phyloP scores from a whole-genome alignment of 2,113 vertebrate genomes.

The Psittacara wagleri region DNA sequence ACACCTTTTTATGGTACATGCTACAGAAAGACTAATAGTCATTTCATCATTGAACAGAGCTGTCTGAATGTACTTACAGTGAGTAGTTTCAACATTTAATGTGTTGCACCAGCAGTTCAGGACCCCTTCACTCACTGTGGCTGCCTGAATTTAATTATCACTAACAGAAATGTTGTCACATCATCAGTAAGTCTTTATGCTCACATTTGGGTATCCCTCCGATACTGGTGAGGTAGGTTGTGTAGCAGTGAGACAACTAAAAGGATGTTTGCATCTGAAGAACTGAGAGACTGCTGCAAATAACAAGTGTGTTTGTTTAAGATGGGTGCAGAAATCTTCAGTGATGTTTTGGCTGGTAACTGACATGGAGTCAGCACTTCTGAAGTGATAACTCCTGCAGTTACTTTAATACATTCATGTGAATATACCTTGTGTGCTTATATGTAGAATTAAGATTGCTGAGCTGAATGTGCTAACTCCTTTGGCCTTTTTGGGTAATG shows the following conservation, averaged over 20 bases:
- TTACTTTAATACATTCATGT: neutral
- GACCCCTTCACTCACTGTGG: neutral
- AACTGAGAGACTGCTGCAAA: neutral
- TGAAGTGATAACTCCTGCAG: neutral
- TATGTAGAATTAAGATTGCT: neutral
- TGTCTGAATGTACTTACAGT: neutral
- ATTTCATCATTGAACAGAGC: neutral
- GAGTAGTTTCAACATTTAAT: neutral
- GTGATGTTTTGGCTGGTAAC: neutral
- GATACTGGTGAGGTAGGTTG: rapidly evolving
- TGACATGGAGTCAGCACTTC: neutral
- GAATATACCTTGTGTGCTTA: neutral
- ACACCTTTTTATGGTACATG: neutral
- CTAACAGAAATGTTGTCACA: neutral
- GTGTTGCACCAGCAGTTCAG: neutral
- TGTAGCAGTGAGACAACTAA: neutral
- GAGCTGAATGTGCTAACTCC: neutral
- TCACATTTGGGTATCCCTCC: neutral
- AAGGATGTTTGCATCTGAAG: neutral
- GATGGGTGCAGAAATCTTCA: neutral
- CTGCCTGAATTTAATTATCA: neutral
- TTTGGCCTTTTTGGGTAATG: neutral
- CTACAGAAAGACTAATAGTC: neutral
- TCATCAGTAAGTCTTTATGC: neutral
- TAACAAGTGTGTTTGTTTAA: neutral